Evolutionary conservation across 2,888 invertebrate species (phyloP), one percentile per base, ranked within the genome.

Genomic region (Diaphora mendica): DNA sequence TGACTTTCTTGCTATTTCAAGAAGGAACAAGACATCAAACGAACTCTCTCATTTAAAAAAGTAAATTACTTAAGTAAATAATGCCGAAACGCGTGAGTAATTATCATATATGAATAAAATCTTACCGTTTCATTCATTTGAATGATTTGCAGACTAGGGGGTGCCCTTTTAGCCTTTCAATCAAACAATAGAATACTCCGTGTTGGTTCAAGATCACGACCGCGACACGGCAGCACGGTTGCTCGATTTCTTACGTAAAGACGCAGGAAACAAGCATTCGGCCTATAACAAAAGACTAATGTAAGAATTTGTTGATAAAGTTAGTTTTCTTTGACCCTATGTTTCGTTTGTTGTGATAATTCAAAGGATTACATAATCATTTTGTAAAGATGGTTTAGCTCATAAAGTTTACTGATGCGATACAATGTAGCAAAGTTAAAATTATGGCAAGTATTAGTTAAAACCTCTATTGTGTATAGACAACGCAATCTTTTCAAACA

Each of bases 201-300:
- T 78, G 17, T 55, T 80, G 84, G 90, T 89, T 91, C 90, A 91
- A 91, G 91, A 89, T 90, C 91, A 90, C 87, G 90, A 89, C 85
- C 86, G 86, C 67, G 66, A 65, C 78, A 79, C 79, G 72, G 77
- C 82, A 81, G 82, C 80, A 80, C 78, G 75, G 73, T 81, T 44
- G 30, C 75, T 78, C 84, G 78, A 79, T 79, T 77, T 77, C 80
- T 87, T 86, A 87, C 85, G 83, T 85, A 84, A 85, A 86, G 75
- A 64, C 75, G 70, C 76, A 78, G 82, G 81, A 85, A 78, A 77
- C 71, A 75, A 75, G 75, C 77, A 77, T 77, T 75, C 76, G 74
- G 79, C 74, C 75, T 70, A 74, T 80, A 76, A 75, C 74, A 77
- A 82, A 82, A 81, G 76, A 76, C 68, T 71, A 8, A 59, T 73